These are phyloP conservation scores for Sialis lutaria DNA, from an alignment of 2,888 invertebrate species.

Conservation along the genomic window DNA sequence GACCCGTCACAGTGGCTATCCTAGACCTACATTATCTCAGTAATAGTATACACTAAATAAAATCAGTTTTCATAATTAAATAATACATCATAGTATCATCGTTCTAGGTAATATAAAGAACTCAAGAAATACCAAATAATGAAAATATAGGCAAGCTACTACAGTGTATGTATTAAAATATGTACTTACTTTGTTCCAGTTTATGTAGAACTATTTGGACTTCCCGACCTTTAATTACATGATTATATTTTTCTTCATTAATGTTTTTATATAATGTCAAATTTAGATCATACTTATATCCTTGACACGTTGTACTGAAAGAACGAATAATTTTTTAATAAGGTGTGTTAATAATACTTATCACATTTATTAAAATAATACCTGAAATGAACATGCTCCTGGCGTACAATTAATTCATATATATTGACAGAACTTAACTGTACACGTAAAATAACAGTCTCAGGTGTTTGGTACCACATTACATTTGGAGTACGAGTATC, in stretches of 20 bases:
- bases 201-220: not conserved
- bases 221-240: not conserved
- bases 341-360: no score
- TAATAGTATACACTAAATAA: no score
- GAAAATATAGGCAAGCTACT: no score
- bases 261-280: not conserved
- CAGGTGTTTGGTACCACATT: slow-evolving; percentile 1
- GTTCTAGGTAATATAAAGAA: no score
- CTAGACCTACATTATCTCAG: no score
- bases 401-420: not conserved
- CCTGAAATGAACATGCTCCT: slow-evolving; percentile 1
- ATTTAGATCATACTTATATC: not conserved
- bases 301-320: not conserved
- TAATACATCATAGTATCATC: no score
- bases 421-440: not conserved
- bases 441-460: not conserved
- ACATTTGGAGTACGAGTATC: not conserved
- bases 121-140: no score
- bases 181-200: not conserved
- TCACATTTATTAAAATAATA: not conserved
- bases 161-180: no score
- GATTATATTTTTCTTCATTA: not conserved
- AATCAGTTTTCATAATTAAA: no score
- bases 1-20: no score
- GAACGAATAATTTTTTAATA: not conserved